Evolutionary conservation across 2,113 vertebrate species (phyloP).

Genomic region (Ariopsis seemanni): DNA sequence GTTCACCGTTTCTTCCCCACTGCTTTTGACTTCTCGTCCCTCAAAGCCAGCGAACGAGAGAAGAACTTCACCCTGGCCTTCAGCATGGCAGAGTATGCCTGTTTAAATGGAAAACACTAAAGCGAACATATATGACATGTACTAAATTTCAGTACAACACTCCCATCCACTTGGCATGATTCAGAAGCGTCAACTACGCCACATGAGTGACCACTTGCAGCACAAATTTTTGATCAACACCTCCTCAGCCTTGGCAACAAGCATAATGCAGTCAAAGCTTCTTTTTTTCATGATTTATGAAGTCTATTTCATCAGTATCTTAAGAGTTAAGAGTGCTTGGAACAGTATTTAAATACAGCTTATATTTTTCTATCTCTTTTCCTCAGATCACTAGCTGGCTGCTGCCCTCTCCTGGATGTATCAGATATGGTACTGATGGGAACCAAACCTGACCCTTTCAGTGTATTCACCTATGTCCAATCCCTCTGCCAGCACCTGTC

Average conservation of each 20-base stretch:
- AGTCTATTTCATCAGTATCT: background rate
- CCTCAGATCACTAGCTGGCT: conserved; percentile 71
- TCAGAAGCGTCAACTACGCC: background rate
- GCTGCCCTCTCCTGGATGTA: conserved; percentile 76
- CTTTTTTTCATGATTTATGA: background rate
- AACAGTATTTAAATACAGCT: background rate
- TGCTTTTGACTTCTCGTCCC: conserved; percentile 73
- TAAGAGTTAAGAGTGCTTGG: background rate
- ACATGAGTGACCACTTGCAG: background rate
- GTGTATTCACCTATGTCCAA: conserved; percentile 79
- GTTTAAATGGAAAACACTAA: background rate
- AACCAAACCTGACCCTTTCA: conserved; percentile 71
- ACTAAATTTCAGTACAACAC: background rate
- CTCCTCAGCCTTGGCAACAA: background rate
- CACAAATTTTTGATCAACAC: background rate
- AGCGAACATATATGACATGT: background rate
- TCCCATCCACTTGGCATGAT: background rate
- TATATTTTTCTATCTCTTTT: too few relatives aligned
- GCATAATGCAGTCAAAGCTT: background rate
- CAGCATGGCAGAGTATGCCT: conserved; percentile 71
- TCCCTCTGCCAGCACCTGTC: conserved; percentile 76
- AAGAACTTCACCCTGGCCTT: conserved; percentile 78
- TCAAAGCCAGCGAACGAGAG: conserved; percentile 66
- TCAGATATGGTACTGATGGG: conserved; percentile 74
- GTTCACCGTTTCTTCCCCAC: conserved; percentile 76